Evolutionary conservation across 2,888 invertebrate species (phyloP), one percentile per base, ranked within the genome.

Genomic region (Notodonta ziczac): DNA sequence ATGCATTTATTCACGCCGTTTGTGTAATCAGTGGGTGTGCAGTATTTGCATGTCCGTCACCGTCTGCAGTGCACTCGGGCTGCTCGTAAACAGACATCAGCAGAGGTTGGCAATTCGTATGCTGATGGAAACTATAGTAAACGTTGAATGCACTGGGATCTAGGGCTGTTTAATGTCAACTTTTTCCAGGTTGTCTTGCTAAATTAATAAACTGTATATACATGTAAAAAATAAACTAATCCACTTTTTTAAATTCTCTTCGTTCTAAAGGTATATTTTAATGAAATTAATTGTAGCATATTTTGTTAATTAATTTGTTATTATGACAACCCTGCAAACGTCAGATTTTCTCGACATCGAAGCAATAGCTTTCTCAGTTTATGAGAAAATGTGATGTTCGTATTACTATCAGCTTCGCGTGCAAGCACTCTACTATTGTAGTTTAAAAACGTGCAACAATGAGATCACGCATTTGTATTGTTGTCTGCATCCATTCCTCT

Each of bases 31-130:
- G 64, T 66, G 60, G 71, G 75, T 81, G 78, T 72, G 69, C 71
- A 72, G 72, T 76, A 76, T 78, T 80, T 77, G 73, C 79, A 74
- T 76, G 80, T 77, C 72, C 72, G 76, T 76, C 77, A 81, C 68
- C 67, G 69, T 63, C 69, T 72, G 71, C 71, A 59, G 73, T 75
- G 79, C 78, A 65, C 39, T 54, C 39, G 39, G 70, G 62, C 65
- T 69, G 72, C 74, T 79, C 81, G 74, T 86, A 83, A 84, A 80
- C 66, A 74, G 77, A 73, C 67, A 74, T 73, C 69, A 70, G 63
- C 67, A 68, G 71, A 74, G 66, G 66, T 69, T 63, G 61, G 72
- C 82, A 78, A 86, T 89, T 88, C 80, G 80, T 87, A 89, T 89
- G 89, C 86, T 85, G 85, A 89, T 78, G 76, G 69, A 74, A 77